Percentiles rank a stretch among this genome's conserved stretches.
These are phyloP conservation scores for Nothobranchius kuhntae DNA, from an alignment of 2,113 vertebrate species.

Conservation along the genomic window DNA sequence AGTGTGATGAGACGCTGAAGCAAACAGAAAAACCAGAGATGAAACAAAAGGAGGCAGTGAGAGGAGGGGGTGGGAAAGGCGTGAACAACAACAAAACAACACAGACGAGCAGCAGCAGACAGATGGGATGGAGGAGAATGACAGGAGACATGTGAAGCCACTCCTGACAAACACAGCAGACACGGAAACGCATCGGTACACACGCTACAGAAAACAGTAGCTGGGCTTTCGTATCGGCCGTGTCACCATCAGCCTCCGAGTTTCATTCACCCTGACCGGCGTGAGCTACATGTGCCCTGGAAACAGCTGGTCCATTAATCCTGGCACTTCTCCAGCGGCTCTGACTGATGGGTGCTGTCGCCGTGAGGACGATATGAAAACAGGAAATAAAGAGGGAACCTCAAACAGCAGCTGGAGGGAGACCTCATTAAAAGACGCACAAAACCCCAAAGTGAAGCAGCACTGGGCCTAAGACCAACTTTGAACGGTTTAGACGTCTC, in stretches of 20 bases:
- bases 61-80: constrained; percentile 7
- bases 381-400: not conserved
- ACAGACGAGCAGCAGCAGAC: constrained; percentile 31
- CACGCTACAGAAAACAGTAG: constrained; percentile 6
- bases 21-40: constrained; percentile 25
- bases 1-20: constrained; percentile 59
- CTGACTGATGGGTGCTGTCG: constrained; percentile 12
- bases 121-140: constrained; percentile 44
- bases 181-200: not conserved
- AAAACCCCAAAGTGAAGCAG: no score
- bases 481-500: no score
- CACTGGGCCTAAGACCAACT: no score
- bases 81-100: constrained; percentile 50
- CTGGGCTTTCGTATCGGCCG: not conserved
- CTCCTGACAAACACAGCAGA: not conserved
- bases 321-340: not conserved
- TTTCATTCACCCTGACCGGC: not conserved
- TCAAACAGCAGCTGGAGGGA: not conserved
- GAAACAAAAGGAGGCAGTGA: constrained; percentile 8
- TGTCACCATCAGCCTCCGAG: not conserved
- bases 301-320: constrained; percentile 36
- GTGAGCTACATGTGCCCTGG: not conserved
- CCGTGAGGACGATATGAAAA: not conserved
- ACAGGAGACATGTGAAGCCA: constrained; percentile 24
- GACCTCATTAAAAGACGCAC: not conserved